Evolutionary conservation across 2,113 vertebrate genomes (phyloP), one percentile per base, ranked within the genome.

Genomic region (Malurus alboscapulatus): DNA sequence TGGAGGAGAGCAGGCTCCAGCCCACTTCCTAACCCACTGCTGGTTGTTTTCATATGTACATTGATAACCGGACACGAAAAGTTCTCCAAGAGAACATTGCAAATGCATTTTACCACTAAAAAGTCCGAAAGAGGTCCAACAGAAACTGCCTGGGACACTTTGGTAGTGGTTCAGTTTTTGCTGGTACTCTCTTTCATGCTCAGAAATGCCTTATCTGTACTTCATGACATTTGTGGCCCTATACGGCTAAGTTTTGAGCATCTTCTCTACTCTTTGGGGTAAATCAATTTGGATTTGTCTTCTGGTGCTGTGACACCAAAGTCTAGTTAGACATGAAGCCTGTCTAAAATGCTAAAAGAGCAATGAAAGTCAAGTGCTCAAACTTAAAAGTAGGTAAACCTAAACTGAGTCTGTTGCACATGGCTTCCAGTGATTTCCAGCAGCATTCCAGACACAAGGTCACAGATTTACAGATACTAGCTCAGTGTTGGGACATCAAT

Each of bases 1-100:
- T 51, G 32, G 34, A 34, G 36, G 4, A 9, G 50, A 62, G 47
- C 48, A 36, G 68, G 48, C 17, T 77, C 63, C 63, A 51, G 34
- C 40, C 48, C 10, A 0, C 29, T 38, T 53, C 7, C 0, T n/a
- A 10, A 11, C 14, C 48, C 6, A 6, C 18, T 24, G 29, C 48
- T 67, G 53, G 17, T 67, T 75, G n/a, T 26, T 79, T 36, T 54
- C n/a, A 29, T 10, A 5, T 1, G 0, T 9, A 1, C 32, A 26
- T 4, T 40, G 40, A 25, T 61, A 74, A 50, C 15, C 19, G 38
- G 42, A 25, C 22, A 53, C 12, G 44, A 32, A 17, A 48, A 63
- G 19, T 17, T 76, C 25, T 90, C 25, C 42, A 53, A 47, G 48
- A 10, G 24, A 65, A 27, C 7, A 8, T 3, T 19, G 7, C 32